phyloP scores from a whole-genome alignment of 2,797 vertebrate genomes.

The Pygocentrus nattereri region DNA sequence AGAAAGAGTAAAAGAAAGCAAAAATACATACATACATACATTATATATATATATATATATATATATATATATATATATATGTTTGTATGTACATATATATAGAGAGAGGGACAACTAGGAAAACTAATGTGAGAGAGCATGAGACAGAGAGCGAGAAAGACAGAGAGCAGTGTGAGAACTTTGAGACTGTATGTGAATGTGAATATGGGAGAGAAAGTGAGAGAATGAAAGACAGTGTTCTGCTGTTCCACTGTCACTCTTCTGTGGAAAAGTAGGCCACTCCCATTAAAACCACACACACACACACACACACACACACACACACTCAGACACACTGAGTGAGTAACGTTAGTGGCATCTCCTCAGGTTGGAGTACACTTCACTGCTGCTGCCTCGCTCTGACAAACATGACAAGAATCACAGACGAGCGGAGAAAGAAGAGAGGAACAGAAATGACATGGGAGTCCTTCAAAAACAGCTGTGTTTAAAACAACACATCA shows the following conservation, averaged over 20 bases:
- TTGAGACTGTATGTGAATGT: neutral
- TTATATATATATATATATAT: too few relatives aligned
- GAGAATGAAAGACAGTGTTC: slow-evolving; percentile 15
- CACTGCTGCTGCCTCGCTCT: slow-evolving; percentile 32
- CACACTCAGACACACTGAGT: slow-evolving; percentile 45
- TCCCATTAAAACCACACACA: slow-evolving; percentile 63
- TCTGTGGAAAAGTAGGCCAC: slow-evolving; percentile 74
- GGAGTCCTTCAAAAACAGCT: neutral
- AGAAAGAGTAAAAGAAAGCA: neutral
- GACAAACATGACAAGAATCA: slow-evolving; percentile 37
- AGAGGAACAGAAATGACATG: slow-evolving; percentile 1
- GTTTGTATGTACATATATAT: too few relatives aligned
- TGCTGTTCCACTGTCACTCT: slow-evolving; percentile 60
- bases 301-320: slow-evolving; percentile 12
- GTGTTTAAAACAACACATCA: neutral
- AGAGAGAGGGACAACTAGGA: neutral
- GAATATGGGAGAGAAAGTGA: neutral
- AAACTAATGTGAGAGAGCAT: neutral
- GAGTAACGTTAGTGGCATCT: slow-evolving; percentile 72
- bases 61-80: too few relatives aligned
- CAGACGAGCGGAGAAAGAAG: slow-evolving; percentile 21
- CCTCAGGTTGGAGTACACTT: slow-evolving; percentile 56
- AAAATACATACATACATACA: too few relatives aligned
- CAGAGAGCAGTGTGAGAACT: neutral
- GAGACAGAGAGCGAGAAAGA: neutral